phyloP scores from a whole-genome alignment of 2,888 invertebrate species.

The Meliscaeva auricollis region DNA sequence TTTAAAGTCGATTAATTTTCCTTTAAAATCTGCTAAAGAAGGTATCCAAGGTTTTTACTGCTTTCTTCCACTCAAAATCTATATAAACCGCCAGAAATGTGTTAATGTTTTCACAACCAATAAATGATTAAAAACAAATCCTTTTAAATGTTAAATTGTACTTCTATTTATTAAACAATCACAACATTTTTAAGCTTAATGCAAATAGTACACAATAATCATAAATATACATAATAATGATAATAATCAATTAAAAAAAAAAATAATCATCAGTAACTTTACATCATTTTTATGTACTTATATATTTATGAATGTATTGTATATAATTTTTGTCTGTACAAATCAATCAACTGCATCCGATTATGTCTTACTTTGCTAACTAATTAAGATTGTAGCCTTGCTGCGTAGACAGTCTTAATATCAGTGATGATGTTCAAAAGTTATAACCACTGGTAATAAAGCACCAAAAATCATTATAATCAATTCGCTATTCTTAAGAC shows the following conservation, averaged over 20 bases:
- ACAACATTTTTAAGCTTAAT: constrained; percentile 59
- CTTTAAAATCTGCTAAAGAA: too few relatives aligned
- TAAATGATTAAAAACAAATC: too few relatives aligned
- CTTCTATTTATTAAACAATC: constrained; percentile 52
- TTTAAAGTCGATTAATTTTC: too few relatives aligned
- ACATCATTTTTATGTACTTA: too few relatives aligned
- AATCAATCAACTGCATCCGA: constrained; percentile 1
- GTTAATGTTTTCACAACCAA: too few relatives aligned
- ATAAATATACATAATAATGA: constrained; percentile 34
- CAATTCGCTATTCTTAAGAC: constrained; percentile 91
- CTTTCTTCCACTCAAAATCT: too few relatives aligned
- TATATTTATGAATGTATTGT: constrained; percentile 5
- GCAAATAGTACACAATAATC: constrained; percentile 38
- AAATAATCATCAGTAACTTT: constrained; percentile 44
- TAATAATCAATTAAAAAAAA: constrained; percentile 10
- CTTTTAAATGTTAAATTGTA: constrained; percentile 25
- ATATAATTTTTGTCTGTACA: constrained; percentile 38
- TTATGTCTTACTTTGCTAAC: not conserved
- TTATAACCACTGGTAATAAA: constrained; percentile 93
- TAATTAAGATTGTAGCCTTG: not conserved
- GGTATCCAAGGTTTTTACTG: too few relatives aligned
- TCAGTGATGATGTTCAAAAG: constrained; percentile 95
- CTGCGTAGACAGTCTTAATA: not conserved
- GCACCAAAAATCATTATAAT: constrained; percentile 94
- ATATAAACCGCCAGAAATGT: too few relatives aligned